Base-by-base conservation (phyloP, 2,888 invertebrate genomes). In the Lathronympha strigana region DNA sequence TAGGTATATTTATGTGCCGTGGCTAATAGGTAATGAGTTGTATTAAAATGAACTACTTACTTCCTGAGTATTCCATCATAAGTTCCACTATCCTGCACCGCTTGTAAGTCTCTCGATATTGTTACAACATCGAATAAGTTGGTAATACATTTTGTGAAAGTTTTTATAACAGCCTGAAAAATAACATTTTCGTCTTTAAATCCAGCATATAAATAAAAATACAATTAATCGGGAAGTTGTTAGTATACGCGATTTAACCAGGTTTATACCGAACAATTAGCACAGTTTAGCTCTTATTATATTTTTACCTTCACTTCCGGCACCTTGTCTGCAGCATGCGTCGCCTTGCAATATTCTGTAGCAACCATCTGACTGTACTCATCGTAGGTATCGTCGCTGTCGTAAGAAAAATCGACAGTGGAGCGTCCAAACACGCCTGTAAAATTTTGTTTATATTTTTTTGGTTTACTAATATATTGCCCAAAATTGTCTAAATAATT, bases 261-360 rank as follows among this genome's bases (percentile, higher is more conserved):
- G 28, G 28, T 28, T 28, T 28, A n/a, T n/a, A n/a, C 28, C 5
- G 8, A 28, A 28, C 28, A 28, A 3, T 1, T 28, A 28, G 8
- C 6, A 8, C 5, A 28, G 8, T 13, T 8, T 11, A 2, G 5
- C 9, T 1, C 3, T 11, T 11, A 38, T 38, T 15, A 38, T n/a
- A 5, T 13, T n/a, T 4, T 53, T 53, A 53, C 53, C 36, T 53
- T 53, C 6, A 53, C 53, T 53, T 53, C 33, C 21, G 53, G 36
- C n/a, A 53, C 36, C 21, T 36, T 21, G n/a, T 53, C n/a, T 4
- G 21, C 36, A n/a, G 36, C 36, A 23, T 36, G 21, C 19, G 36
- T 15, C 21, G 36, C 53, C 53, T 36, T 36, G 15, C 53, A 53
- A 6, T 36, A 53, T 36, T 53, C 36, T 4, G 53, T 23, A 2